Evolutionary conservation across 2,113 vertebrate species (phyloP).

Genomic region (Chroicocephalus ridibundus): DNA sequence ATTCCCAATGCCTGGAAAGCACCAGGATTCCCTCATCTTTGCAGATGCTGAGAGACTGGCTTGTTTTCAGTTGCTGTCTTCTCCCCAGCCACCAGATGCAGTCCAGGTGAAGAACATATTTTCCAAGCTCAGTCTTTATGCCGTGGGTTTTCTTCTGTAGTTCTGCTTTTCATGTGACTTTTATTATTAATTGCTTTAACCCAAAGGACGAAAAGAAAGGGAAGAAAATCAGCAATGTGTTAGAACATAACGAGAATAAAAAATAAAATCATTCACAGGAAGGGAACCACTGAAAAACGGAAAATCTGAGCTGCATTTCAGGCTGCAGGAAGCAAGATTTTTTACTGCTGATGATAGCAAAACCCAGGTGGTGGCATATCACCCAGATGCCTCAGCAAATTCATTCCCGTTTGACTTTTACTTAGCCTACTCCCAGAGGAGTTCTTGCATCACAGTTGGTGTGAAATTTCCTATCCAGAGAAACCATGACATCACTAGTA

Average conservation of each 20-base stretch:
- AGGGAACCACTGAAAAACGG: background rate
- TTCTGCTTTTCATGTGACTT: background rate
- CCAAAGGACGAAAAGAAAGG: background rate
- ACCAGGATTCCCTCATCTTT: background rate
- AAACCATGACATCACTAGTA: background rate
- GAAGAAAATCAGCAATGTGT: background rate
- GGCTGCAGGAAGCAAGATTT: background rate
- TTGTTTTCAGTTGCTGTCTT: background rate
- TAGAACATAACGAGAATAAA: background rate
- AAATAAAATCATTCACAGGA: background rate
- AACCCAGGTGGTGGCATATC: background rate
- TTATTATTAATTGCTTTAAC: conserved; percentile 1
- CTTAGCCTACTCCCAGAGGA: background rate
- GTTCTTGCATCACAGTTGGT: background rate
- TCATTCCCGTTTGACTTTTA: background rate
- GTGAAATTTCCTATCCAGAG: background rate
- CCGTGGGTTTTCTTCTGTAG: background rate
- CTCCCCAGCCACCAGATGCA: background rate
- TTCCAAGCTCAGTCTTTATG: background rate
- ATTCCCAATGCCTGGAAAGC: background rate
- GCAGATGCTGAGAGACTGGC: background rate
- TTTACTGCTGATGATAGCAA: background rate
- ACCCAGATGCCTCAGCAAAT: background rate
- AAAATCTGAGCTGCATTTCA: background rate
- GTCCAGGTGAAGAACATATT: background rate